These are phyloP conservation scores for Hetaerina titia DNA, from an alignment of 2,888 invertebrate species.

Conservation along the genomic window DNA sequence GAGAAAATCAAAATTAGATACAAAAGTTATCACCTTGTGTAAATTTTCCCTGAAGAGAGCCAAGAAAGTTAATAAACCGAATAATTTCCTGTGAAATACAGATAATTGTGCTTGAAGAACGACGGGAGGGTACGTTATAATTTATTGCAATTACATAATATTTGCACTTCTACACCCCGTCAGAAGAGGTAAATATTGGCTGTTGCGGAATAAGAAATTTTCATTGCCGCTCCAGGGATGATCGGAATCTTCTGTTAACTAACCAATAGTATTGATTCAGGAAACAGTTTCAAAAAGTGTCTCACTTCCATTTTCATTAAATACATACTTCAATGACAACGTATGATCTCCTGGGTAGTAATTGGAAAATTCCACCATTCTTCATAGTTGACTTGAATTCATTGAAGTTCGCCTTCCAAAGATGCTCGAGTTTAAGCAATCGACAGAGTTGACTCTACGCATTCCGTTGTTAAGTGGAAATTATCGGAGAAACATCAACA, in stretches of 20 bases:
- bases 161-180: no score
- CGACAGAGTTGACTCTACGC: not conserved
- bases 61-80: no score
- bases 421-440: slow-evolving; percentile 6
- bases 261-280: not conserved
- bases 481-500: slow-evolving; percentile 30
- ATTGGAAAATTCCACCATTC: not conserved
- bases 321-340: not conserved
- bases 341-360: not conserved
- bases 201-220: not conserved
- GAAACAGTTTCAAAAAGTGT: not conserved
- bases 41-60: no score
- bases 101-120: no score
- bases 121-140: no score
- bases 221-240: not conserved
- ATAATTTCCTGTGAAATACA: no score
- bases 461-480: slow-evolving; percentile 23
- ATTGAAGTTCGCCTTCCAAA: not conserved
- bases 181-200: no score
- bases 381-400: not conserved
- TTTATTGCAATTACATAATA: no score
- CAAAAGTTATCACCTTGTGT: no score
- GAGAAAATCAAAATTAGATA: no score
- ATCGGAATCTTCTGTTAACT: not conserved
- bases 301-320: not conserved